Conservation (phyloP, 2,888 invertebrate genomes). For the Rhopalosiphum nymphaeae region DNA sequence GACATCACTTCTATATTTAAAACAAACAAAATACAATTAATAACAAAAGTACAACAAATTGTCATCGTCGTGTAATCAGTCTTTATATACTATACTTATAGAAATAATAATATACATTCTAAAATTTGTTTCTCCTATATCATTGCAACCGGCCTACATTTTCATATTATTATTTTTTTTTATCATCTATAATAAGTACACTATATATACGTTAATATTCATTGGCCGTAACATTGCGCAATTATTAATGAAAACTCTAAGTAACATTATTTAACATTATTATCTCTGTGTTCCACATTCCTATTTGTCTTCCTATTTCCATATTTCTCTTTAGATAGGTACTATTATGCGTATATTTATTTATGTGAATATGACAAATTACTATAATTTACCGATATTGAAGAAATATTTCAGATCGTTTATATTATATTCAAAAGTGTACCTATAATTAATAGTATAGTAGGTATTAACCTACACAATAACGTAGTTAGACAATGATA, state of each 20-base stretch:
- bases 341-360: slow-evolving; percentile 8
- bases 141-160: slow-evolving; percentile 1
- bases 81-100: slow-evolving; percentile 31
- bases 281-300: slow-evolving; percentile 48
- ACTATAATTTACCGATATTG: background rate
- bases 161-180: background rate
- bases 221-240: background rate
- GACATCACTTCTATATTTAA: slow-evolving; percentile 31
- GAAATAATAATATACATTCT: slow-evolving; percentile 13
- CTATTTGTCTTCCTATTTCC: slow-evolving; percentile 54
- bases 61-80: slow-evolving; percentile 11
- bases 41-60: slow-evolving; percentile 52
- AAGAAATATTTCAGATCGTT: background rate
- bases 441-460: background rate
- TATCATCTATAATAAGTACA: background rate
- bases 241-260: slow-evolving; percentile 17
- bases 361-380: background rate
- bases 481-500: slow-evolving; percentile 24
- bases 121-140: slow-evolving; percentile 26
- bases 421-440: slow-evolving; percentile 6
- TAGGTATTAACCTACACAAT: background rate
- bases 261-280: slow-evolving; percentile 9
- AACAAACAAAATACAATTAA: slow-evolving; percentile 19
- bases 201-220: background rate
- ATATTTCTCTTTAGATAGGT: slow-evolving; percentile 11